Evolutionary conservation across 2,888 invertebrate genomes (phyloP).

Genomic region (Melangyna quadrimaculata): DNA sequence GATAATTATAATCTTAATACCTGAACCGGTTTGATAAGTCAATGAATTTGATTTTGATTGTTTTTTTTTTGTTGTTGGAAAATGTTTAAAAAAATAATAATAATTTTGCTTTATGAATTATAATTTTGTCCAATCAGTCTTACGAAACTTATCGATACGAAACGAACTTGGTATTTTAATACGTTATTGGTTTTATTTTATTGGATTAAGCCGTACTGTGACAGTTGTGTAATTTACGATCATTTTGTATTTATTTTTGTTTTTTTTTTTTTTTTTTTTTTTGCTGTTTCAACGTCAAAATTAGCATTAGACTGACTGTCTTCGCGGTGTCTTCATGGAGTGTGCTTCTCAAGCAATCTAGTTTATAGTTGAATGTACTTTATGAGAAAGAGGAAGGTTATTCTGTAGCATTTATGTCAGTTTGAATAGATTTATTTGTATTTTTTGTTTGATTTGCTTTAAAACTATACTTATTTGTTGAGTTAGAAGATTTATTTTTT

Average conservation of each 20-base stretch:
- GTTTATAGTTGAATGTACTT: slow-evolving; percentile 18
- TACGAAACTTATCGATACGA: slow-evolving; percentile 50
- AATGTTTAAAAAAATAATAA: slow-evolving; percentile 15
- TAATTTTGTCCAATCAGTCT: slow-evolving; percentile 50
- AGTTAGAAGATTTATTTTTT: neutral
- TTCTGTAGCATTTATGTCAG: slow-evolving; percentile 18
- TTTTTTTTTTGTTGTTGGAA: neutral
- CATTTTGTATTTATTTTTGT: neutral
- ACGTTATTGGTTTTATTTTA: slow-evolving; percentile 4
- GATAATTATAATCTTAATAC: neutral
- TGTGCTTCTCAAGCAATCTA: neutral
- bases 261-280: neutral
- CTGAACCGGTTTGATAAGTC: slow-evolving; percentile 28
- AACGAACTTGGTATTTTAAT: slow-evolving; percentile 44
- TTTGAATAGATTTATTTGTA: slow-evolving; percentile 24
- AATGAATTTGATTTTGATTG: neutral
- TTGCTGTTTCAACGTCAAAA: neutral
- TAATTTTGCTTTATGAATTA: neutral
- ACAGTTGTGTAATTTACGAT: slow-evolving; percentile 13
- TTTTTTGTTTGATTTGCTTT: neutral
- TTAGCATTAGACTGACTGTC: slow-evolving; percentile 32
- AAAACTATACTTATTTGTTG: slow-evolving; percentile 11
- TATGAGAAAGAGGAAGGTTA: slow-evolving; percentile 32
- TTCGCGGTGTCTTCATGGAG: slow-evolving; percentile 31
- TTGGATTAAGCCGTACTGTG: neutral